A percentile compares a stretch with the other conserved stretches of the same genome.
phyloP scores from a whole-genome alignment of 2,888 invertebrate genomes.

The Drosophila suboccidentalis region DNA sequence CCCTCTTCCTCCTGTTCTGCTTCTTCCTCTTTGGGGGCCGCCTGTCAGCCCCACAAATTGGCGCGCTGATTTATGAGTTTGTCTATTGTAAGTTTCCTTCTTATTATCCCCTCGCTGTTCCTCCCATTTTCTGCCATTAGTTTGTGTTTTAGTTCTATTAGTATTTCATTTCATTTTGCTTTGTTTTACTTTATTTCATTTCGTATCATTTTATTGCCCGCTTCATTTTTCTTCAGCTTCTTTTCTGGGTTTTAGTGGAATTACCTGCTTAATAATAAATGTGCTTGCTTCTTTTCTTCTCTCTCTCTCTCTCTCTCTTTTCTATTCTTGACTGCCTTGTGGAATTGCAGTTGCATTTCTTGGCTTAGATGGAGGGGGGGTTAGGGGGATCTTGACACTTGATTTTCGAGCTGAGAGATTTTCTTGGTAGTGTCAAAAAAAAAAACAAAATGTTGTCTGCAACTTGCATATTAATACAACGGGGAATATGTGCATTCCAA shows the following conservation, averaged over 20 bases:
- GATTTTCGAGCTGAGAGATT: neutral
- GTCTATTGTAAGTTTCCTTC: slow-evolving; percentile 64
- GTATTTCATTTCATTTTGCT: slow-evolving; percentile 78
- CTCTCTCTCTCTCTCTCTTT: neutral
- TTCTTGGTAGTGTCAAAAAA: slow-evolving; percentile 7
- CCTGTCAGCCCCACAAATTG: slow-evolving; percentile 77
- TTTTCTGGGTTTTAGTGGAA: slow-evolving; percentile 73
- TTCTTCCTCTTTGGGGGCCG: slow-evolving; percentile 37
- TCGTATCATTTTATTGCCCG: slow-evolving; percentile 43
- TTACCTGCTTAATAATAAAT: slow-evolving; percentile 76
- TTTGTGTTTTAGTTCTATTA: slow-evolving; percentile 75
- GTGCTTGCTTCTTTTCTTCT: slow-evolving; percentile 28
- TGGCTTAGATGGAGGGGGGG: neutral
- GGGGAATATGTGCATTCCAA: slow-evolving; percentile 17
- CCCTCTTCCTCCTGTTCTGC: slow-evolving; percentile 15
- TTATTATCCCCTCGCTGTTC: neutral
- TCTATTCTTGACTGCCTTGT: neutral
- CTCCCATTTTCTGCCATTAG: slow-evolving; percentile 43
- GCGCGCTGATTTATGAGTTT: slow-evolving; percentile 79
- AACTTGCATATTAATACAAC: slow-evolving; percentile 26
- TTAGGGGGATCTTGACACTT: slow-evolving; percentile 23
- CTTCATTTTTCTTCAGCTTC: slow-evolving; percentile 69
- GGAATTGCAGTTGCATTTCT: slow-evolving; percentile 46
- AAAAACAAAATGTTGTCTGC: slow-evolving; percentile 4
- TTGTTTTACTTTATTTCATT: slow-evolving; percentile 65